Evolutionary conservation across 1,140 invertebrate species (phyloP).

Genomic region (Oncopodura yosiiana): DNA sequence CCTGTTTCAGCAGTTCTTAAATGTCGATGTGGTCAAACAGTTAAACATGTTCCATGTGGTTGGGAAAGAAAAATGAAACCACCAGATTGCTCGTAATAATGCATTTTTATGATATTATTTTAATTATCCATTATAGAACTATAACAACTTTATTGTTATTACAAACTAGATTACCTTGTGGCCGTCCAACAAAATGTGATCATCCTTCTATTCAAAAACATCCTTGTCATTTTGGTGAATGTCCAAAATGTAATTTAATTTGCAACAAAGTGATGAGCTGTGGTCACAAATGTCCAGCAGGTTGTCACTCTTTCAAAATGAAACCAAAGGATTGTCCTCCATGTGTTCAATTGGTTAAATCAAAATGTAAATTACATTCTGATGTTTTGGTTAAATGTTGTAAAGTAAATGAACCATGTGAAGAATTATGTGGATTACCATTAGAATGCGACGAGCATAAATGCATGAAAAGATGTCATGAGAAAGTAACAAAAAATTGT

Average conservation of each 20-base stretch:
- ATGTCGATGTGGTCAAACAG: constrained; percentile 72
- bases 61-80: constrained; percentile 62
- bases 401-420: constrained; percentile 39
- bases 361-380: constrained; percentile 21
- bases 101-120: constrained; percentile 49
- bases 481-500: constrained; percentile 49
- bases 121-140: not conserved
- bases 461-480: constrained; percentile 20
- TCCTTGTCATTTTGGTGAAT: constrained; percentile 75
- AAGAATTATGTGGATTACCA: constrained; percentile 39
- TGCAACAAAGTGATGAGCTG: constrained; percentile 61
- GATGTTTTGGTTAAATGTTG: constrained; percentile 16
- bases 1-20: constrained; percentile 61
- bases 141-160: constrained; percentile 8
- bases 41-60: constrained; percentile 74
- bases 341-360: constrained; percentile 39
- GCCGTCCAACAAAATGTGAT: constrained; percentile 63
- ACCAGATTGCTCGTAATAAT: constrained; percentile 63
- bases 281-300: constrained; percentile 50
- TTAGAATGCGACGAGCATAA: constrained; percentile 35
- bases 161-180: constrained; percentile 42
- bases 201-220: constrained; percentile 62
- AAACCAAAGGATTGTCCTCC: constrained; percentile 47
- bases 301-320: constrained; percentile 64
- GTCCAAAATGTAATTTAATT: constrained; percentile 66